Percentiles rank a stretch among this genome's conserved stretches.
These are phyloP conservation scores for Echiichthys vipera DNA, from an alignment of 2,797 vertebrate genomes.

Conservation along the genomic window DNA sequence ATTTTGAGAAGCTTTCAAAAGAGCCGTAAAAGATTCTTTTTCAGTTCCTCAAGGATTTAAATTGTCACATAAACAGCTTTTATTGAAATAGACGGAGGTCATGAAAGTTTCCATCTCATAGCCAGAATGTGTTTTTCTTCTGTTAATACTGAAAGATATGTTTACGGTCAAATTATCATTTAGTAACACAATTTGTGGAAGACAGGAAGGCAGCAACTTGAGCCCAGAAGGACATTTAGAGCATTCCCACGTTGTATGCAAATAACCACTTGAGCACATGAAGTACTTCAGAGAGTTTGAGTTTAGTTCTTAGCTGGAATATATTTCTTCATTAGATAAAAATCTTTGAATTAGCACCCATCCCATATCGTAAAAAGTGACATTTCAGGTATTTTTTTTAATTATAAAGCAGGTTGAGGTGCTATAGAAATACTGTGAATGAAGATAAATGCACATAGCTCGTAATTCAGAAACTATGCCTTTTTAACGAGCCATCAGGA, in stretches of 20 bases:
- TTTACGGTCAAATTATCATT: background rate
- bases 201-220: background rate
- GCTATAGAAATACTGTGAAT: no score
- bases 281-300: background rate
- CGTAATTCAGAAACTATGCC: no score
- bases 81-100: background rate
- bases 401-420: no score
- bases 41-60: background rate
- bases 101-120: background rate
- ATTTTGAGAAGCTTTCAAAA: background rate
- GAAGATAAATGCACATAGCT: no score
- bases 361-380: no score
- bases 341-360: background rate
- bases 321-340: background rate
- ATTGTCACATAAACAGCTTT: constrained; percentile 1
- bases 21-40: background rate
- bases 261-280: background rate
- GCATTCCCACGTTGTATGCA: background rate
- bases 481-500: no score
- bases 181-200: background rate
- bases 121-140: background rate
- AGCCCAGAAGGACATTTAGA: background rate
- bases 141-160: background rate
- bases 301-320: background rate
- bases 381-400: no score